Evolutionary conservation across 2,113 vertebrate genomes (phyloP), one percentile per base, ranked within the genome.

Genomic region (Baryphthengus martii): DNA sequence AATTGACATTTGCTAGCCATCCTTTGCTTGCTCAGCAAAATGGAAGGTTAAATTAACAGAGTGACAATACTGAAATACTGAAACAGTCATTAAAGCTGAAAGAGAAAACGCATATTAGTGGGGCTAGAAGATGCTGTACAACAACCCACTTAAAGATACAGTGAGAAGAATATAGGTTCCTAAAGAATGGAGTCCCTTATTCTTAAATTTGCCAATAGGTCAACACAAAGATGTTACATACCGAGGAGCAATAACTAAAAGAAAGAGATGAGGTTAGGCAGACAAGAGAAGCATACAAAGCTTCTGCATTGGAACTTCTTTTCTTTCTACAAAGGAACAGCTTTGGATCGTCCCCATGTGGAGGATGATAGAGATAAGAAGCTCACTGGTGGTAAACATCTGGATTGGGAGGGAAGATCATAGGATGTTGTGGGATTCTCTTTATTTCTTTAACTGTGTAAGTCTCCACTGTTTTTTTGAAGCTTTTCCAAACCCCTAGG

Each of bases 401-500:
- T 96, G 94, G 78, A 59, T 37, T 79, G 50, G 91, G 55, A 93
- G 93, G 89, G 93, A 93, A 93, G 94, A 95, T 95, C 93, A 93
- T 63, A 93, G 89, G 93, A 96, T 90, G 78, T 76, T 94, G 94
- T 95, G 91, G 93, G 93, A 85, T 96, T 93, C 67, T 93, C 61
- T 95, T 82, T 96, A 74, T 90, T 96, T 94, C 85, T 90, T 90
- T 88, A 49, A 76, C 62, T 88, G 52, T 87, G 39, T 88, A 61
- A 68, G 74, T 83, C 56, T 95, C 55, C 3, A 5, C 42, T 80
- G n/a, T 4, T 70, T 89, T 91, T 95, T 94, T 97, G 94, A 96
- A 93, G 96, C 66, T 75, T 65, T 93, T 96, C 94, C 94, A 96
- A 89, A 95, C 94, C 95, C 49, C 84, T 95, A 73, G 85, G 85